phyloP scores from a whole-genome alignment of 2,113 vertebrate species.

The Ardeotis arabs region DNA sequence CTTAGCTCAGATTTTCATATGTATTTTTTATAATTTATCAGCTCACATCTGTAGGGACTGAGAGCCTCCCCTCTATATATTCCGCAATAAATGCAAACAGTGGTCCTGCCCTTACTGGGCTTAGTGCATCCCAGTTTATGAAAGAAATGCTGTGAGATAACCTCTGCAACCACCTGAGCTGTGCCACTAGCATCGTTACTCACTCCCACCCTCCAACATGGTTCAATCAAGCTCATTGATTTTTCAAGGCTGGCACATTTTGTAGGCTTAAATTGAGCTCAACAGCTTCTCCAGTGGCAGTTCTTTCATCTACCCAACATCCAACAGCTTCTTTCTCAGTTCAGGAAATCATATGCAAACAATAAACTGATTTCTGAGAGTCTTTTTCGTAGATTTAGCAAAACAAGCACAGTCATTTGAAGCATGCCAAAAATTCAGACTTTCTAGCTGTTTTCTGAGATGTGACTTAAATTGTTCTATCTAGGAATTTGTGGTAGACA shows the following conservation, averaged over 20 bases:
- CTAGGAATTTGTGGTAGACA: background rate
- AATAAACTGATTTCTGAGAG: slow-evolving; percentile 23
- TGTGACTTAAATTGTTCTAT: background rate
- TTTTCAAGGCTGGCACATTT: background rate
- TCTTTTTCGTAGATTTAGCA: slow-evolving; percentile 9
- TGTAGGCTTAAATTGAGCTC: background rate
- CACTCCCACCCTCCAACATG: background rate
- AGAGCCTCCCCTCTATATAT: background rate
- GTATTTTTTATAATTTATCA: background rate
- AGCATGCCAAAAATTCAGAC: background rate
- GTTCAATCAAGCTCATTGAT: background rate
- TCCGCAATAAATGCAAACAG: background rate
- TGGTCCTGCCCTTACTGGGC: background rate
- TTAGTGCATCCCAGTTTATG: background rate
- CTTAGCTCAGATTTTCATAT: background rate
- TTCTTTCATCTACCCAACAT: background rate
- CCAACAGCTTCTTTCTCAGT: background rate
- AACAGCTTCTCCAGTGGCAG: background rate
- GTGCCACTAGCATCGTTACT: background rate
- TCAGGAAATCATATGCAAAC: background rate
- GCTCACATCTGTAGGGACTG: background rate
- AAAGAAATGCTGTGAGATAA: background rate
- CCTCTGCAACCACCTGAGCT: background rate
- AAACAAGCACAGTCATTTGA: background rate
- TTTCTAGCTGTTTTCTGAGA: background rate